Base-by-base conservation (phyloP, 2,888 invertebrate genomes). In the Melinopterus prodromus region DNA sequence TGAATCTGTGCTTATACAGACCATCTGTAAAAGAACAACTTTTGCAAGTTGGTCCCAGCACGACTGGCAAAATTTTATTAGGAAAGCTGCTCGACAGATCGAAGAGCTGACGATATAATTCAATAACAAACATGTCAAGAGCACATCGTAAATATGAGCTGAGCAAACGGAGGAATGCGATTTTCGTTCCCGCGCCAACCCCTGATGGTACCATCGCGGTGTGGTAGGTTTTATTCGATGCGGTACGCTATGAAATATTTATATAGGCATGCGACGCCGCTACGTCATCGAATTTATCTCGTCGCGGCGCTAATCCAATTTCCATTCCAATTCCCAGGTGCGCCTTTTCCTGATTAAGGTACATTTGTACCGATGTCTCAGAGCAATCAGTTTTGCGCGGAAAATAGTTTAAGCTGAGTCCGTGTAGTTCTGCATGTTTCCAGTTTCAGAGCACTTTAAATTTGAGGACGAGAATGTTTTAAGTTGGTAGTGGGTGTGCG, bases 111-210 rank as follows among this genome's bases (percentile, higher is more conserved):
- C 53, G 53, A 53, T 53, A 12, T 53, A 53, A 53, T 53, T 53
- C 53, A 53, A 53, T 53, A 53, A 53, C 53, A 53, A 53, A 53
- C 53, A 53, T 53, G 53, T 53, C 53, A 53, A 53, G 53, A 53
- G 53, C 53, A 53, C 53, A 53, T 53, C 53, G 26, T 26, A 26
- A 26, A 26, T 26, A 26, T 26, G 26, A 26, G 26, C 26, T 3
- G 53, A 53, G 12, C 53, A 53, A 53, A 53, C 53, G 53, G 9
- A 53, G 5, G 53, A 53, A 53, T 53, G 53, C 53, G 53, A 53
- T 53, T 7, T 53, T 53, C 9, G 53, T 26, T 26, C 53, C 53
- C 12, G 7, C 5, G 9, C 53, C 9, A 53, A 12, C 53, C 12
- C 53, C 12, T 2, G 53, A 53, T 53, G 5, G 53, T 53, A 53